These are phyloP conservation scores for Bursaphelenchus mucronatus DNA, from an alignment of 1,140 invertebrate genomes.

Conservation along the genomic window DNA sequence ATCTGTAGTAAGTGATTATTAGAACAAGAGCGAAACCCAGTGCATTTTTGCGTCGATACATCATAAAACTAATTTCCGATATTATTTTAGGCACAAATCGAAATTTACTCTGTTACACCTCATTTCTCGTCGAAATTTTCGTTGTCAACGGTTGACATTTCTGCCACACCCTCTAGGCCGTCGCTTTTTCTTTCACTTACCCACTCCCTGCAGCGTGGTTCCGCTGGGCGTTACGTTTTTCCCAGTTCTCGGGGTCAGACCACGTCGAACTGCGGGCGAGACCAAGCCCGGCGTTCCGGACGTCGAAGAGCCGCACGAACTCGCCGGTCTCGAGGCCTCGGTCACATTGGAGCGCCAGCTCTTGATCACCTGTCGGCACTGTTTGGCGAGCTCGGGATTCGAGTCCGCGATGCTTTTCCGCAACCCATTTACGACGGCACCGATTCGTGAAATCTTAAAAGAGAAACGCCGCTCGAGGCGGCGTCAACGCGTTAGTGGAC, in stretches of 20 bases:
- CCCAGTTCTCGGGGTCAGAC: constrained; percentile 38
- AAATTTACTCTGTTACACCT: constrained; percentile 1
- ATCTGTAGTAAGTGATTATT: no score
- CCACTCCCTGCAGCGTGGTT: constrained; percentile 12
- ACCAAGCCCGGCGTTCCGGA: constrained; percentile 36
- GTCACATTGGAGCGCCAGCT: constrained; percentile 37
- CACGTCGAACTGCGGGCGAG: constrained; percentile 41
- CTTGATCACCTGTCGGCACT: constrained; percentile 41
- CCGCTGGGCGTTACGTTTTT: constrained; percentile 29
- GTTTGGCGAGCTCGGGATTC: constrained; percentile 38
- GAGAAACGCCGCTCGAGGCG: neutral
- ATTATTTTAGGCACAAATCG: neutral
- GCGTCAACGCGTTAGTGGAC: neutral
- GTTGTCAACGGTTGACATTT: constrained; percentile 24
- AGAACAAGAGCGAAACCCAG: no score
- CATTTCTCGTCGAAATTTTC: constrained; percentile 31
- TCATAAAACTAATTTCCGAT: no score
- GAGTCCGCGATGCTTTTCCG: constrained; percentile 32
- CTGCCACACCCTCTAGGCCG: constrained; percentile 15
- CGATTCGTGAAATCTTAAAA: constrained; percentile 34
- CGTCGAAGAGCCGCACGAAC: constrained; percentile 40
- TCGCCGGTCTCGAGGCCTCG: constrained; percentile 23
- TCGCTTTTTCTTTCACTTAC: constrained; percentile 14
- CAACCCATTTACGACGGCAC: constrained; percentile 34
- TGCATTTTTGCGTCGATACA: no score